Percentiles rank a stretch among this genome's conserved stretches.
Evolutionary conservation across 1,140 invertebrate species (phyloP).

Genomic region (Drosophila nigromelanica): DNA sequence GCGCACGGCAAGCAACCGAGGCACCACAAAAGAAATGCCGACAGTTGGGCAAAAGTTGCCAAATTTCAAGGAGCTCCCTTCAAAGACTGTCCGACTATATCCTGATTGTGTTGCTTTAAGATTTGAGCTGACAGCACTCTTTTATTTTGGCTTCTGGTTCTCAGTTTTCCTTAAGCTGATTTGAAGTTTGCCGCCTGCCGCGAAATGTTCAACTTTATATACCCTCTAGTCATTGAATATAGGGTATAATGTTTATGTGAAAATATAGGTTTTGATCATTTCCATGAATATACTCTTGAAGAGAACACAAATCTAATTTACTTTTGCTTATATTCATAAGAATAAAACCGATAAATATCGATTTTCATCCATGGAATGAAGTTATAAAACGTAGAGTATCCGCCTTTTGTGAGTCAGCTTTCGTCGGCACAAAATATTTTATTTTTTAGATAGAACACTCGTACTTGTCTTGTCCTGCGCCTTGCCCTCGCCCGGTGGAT

Average conservation of each 20-base stretch:
- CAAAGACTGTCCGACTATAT: not conserved
- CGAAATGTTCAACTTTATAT: conserved; percentile 8
- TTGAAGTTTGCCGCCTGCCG: conserved; percentile 56
- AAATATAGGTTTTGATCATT: too few relatives aligned
- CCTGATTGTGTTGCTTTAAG: conserved; percentile 48
- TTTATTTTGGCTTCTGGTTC: conserved; percentile 12
- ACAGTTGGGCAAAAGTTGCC: conserved; percentile 20
- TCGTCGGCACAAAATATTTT: too few relatives aligned
- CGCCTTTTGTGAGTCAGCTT: too few relatives aligned
- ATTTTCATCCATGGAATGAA: too few relatives aligned
- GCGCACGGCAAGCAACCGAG: not conserved
- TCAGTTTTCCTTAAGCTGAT: conserved; percentile 74
- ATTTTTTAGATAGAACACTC: too few relatives aligned
- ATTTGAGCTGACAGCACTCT: conserved; percentile 28
- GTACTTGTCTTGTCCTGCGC: not conserved
- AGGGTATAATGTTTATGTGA: too few relatives aligned
- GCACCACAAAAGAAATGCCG: conserved; percentile 61
- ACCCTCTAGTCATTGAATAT: not conserved
- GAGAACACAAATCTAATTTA: too few relatives aligned
- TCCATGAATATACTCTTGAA: too few relatives aligned
- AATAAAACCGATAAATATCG: too few relatives aligned
- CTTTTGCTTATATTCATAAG: too few relatives aligned
- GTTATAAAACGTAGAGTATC: too few relatives aligned
- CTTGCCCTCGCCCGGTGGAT: not conserved
- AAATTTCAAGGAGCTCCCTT: conserved; percentile 5